These are phyloP conservation scores for Taenioides sp. DNA, from an alignment of 2,797 vertebrate species.

Conservation along the genomic window DNA sequence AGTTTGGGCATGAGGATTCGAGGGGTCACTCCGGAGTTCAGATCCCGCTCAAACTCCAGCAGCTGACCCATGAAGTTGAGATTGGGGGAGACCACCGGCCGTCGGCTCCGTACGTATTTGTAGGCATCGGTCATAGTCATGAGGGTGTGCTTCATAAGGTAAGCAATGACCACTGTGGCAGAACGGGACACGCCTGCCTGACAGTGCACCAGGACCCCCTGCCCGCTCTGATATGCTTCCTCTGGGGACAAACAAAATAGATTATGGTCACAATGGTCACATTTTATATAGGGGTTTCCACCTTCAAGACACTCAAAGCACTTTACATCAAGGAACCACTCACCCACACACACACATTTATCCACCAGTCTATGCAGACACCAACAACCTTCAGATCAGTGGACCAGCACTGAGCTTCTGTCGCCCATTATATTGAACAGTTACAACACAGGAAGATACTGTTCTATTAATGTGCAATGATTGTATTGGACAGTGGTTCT, in stretches of 20 bases:
- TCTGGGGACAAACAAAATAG: slow-evolving; percentile 68
- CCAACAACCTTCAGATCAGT: too few relatives aligned
- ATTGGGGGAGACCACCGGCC: slow-evolving; percentile 87
- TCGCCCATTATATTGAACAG: background rate
- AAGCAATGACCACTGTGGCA: slow-evolving; percentile 88
- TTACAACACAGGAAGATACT: background rate
- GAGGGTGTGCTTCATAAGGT: slow-evolving; percentile 91
- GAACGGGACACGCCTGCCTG: slow-evolving; percentile 89
- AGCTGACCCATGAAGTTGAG: slow-evolving; percentile 92
- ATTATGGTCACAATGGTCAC: too few relatives aligned
- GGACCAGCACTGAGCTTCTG: too few relatives aligned
- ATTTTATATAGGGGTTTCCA: too few relatives aligned
- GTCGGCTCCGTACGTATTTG: slow-evolving; percentile 85
- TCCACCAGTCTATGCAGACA: too few relatives aligned
- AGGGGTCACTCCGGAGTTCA: slow-evolving; percentile 86
- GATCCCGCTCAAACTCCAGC: slow-evolving; percentile 87
- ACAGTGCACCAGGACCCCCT: slow-evolving; percentile 87
- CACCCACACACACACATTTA: too few relatives aligned
- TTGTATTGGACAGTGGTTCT: background rate
- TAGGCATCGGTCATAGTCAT: slow-evolving; percentile 92
- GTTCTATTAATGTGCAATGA: background rate
- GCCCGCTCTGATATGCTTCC: slow-evolving; percentile 86
- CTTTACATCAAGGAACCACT: too few relatives aligned
- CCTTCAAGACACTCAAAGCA: too few relatives aligned
- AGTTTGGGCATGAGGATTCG: slow-evolving; percentile 87